Evolutionary conservation across 2,888 invertebrate genomes (phyloP).

Genomic region (Acanthococcus lagerstroemiae): DNA sequence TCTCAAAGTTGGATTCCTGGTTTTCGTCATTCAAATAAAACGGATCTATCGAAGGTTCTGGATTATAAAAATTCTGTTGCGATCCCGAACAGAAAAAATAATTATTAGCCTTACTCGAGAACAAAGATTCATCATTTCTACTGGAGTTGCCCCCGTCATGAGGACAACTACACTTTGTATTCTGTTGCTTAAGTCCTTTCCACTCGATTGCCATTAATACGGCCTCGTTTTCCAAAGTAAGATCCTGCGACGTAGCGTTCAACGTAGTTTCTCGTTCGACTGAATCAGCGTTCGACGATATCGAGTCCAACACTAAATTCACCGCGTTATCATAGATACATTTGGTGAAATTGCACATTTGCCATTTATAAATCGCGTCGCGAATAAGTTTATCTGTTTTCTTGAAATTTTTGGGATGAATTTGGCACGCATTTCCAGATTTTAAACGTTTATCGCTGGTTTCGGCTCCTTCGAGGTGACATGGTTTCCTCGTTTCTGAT

Average conservation of each 20-base stretch:
- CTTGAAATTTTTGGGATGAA: neutral
- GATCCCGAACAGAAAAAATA: neutral
- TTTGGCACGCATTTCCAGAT: too few species aligned
- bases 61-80: neutral
- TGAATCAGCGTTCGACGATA: neutral
- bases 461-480: too few species aligned
- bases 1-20: constrained; percentile 19
- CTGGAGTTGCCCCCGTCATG: too few species aligned
- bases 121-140: too few species aligned
- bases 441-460: too few species aligned
- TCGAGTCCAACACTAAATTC: constrained; percentile 1
- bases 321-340: constrained; percentile 13
- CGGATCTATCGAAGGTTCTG: neutral
- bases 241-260: neutral
- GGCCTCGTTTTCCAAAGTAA: constrained; percentile 11
- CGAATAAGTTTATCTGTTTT: constrained; percentile 1
- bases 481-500: too few species aligned
- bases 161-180: too few species aligned
- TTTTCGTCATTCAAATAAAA: constrained; percentile 1
- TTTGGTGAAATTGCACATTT: constrained; percentile 6
- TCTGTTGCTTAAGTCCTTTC: constrained; percentile 13
- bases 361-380: constrained; percentile 8
- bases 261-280: neutral
- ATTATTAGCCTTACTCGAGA: neutral
- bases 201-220: constrained; percentile 18